Conservation (phyloP, 2,888 invertebrate species). For the Aphodius granarius region DNA sequence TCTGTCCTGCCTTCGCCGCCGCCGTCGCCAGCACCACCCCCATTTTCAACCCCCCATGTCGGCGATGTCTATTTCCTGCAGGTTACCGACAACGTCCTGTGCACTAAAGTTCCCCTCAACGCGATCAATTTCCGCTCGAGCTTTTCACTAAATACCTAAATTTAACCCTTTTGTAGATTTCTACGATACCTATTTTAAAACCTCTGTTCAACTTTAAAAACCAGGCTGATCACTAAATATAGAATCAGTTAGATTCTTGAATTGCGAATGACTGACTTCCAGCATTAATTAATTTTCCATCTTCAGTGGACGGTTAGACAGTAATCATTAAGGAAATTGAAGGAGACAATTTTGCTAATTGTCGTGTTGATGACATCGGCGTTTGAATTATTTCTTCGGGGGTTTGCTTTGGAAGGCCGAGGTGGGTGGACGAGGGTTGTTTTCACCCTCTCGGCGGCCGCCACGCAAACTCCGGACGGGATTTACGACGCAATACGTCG, state of each 20-base stretch:
- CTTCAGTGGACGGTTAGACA: too few species aligned
- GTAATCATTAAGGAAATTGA: too few species aligned
- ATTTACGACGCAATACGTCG: slow-evolving; percentile 9
- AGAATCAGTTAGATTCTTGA: too few species aligned
- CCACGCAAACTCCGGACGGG: neutral
- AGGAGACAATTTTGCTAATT: neutral
- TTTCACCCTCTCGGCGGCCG: neutral
- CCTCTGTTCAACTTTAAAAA: too few species aligned
- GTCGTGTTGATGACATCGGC: neutral
- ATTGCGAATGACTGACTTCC: too few species aligned
- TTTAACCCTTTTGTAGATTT: neutral
- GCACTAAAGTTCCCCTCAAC: neutral
- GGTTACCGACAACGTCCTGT: neutral
- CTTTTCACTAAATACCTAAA: neutral
- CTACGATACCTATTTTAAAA: neutral
- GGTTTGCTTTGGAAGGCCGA: neutral
- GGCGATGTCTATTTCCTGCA: neutral
- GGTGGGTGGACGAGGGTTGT: neutral
- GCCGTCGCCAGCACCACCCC: too few species aligned
- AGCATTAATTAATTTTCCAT: too few species aligned
- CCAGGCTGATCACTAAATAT: too few species aligned
- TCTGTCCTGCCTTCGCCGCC: neutral
- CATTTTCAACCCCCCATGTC: neutral
- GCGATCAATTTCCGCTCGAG: neutral
- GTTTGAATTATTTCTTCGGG: neutral